Conservation (phyloP, 1,140 invertebrate species). For the Pseudomyrmex pallidus region DNA sequence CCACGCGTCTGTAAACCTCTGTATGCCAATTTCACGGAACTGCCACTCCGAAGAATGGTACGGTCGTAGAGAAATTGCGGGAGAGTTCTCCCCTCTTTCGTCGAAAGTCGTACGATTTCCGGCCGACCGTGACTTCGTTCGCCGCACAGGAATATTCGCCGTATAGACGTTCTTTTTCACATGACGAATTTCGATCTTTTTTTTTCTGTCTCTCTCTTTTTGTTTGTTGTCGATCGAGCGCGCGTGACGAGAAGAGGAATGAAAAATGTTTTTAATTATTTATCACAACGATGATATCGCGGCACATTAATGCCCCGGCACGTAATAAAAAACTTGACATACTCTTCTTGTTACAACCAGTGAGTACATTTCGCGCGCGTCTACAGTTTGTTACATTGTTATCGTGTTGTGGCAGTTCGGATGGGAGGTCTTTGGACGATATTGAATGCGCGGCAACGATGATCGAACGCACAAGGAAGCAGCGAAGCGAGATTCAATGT, state of each 20-base stretch:
- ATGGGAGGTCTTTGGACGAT: not conserved
- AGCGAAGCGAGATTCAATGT: slow-evolving; percentile 3
- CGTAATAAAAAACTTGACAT: slow-evolving; percentile 1
- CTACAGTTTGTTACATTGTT: no score
- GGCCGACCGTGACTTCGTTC: not conserved
- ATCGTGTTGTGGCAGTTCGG: not conserved
- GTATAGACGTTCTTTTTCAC: slow-evolving; percentile 1
- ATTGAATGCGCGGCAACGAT: not conserved
- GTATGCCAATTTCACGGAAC: slow-evolving; percentile 59
- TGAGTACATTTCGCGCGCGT: no score
- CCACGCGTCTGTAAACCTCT: slow-evolving; percentile 49
- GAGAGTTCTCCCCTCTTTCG: slow-evolving; percentile 14
- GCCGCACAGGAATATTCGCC: slow-evolving; percentile 41
- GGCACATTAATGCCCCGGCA: not conserved
- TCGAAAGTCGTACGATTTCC: slow-evolving; percentile 48
- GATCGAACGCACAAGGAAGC: not conserved
- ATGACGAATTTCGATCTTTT: slow-evolving; percentile 11
- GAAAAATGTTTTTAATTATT: not conserved
- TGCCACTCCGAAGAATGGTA: slow-evolving; percentile 35
- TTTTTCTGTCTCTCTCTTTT: no score
- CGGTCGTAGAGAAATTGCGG: slow-evolving; percentile 18
- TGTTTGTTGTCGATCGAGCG: slow-evolving; percentile 4
- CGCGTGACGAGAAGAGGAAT: not conserved
- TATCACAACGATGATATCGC: not conserved
- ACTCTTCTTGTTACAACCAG: not conserved